These are phyloP conservation scores for Erythrocebus patas DNA, from an alignment of 2,113 vertebrate species.

Conservation along the genomic window DNA sequence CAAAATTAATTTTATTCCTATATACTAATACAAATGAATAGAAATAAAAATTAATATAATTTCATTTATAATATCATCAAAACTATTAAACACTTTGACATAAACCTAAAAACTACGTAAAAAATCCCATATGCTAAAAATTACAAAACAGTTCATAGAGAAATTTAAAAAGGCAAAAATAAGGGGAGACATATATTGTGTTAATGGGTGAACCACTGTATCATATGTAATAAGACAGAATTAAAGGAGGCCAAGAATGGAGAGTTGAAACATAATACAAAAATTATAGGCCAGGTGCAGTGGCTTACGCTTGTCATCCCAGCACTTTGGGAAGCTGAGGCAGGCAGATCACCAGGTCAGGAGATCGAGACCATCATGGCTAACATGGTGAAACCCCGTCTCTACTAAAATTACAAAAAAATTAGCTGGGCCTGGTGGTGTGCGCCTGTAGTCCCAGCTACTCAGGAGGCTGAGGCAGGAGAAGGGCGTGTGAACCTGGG, in stretches of 20 bases:
- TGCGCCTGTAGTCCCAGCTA: too few relatives aligned
- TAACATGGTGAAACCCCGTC: too few relatives aligned
- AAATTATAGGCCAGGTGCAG: not conserved
- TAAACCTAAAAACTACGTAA: not conserved
- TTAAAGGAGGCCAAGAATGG: not conserved
- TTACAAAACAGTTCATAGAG: not conserved
- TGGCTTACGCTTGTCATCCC: too few relatives aligned
- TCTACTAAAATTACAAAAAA: too few relatives aligned
- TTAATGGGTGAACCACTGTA: not conserved
- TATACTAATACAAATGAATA: not conserved
- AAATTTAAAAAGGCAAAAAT: not conserved
- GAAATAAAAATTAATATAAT: not conserved
- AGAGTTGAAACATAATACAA: not conserved
- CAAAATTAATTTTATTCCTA: not conserved
- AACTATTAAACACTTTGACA: not conserved
- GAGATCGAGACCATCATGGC: too few relatives aligned
- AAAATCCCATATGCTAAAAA: not conserved
- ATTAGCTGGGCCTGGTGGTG: accelerated
- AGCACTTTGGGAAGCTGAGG: too few relatives aligned
- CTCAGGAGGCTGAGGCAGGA: too few relatives aligned
- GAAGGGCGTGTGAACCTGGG: too few relatives aligned
- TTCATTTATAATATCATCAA: not conserved
- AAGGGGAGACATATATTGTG: not conserved
- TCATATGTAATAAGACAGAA: not conserved
- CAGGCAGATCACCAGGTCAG: too few relatives aligned